Evolutionary conservation across 2,888 invertebrate genomes (phyloP), one percentile per base, ranked within the genome.

Genomic region (Phengaris arion): DNA sequence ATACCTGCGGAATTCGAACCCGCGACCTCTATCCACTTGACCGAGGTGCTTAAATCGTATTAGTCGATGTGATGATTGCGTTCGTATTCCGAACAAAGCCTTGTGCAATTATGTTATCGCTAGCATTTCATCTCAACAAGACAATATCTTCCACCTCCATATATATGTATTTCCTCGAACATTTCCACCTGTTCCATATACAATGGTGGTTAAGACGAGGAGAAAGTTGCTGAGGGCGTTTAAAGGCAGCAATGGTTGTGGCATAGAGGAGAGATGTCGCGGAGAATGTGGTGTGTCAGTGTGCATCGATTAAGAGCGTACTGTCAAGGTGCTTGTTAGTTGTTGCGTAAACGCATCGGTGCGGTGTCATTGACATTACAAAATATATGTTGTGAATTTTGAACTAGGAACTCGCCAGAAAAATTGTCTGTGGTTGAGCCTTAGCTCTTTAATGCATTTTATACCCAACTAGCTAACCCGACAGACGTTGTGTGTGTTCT

Each of bases 311-410:
- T 82, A 84, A 83, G 82, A 81, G 80, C 81, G 85, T 86, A 87
- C 87, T 89, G 91, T 91, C 92, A 92, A 92, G 92, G 91, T 92
- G 91, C 85, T 83, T 74, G 81, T 59, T 59, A 59, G 22, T 22
- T 57, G 57, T 93, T 92, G 86, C 88, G 88, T 86, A 92, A 92
- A 84, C 81, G 85, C 87, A 90, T 89, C 88, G 87, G 88, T 85
- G 83, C 84, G 86, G 88, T 89, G 92, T 92, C 92, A 92, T 89
- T 92, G 92, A 92, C 92, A 86, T 90, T 85, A 88, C 87, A 87
- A 87, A 35, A 35, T 35, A 87, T 88, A 84, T 89, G 83, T 84
- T 86, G 83, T 84, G 85, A 83, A 84, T 85, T 83, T 81, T 81
- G 82, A 84, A 78, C 78, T 80, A 82, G 80, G 80, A 81, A 80